Base-by-base conservation (phyloP, 1,140 invertebrate genomes). In the Coboldia fuscipes region DNA sequence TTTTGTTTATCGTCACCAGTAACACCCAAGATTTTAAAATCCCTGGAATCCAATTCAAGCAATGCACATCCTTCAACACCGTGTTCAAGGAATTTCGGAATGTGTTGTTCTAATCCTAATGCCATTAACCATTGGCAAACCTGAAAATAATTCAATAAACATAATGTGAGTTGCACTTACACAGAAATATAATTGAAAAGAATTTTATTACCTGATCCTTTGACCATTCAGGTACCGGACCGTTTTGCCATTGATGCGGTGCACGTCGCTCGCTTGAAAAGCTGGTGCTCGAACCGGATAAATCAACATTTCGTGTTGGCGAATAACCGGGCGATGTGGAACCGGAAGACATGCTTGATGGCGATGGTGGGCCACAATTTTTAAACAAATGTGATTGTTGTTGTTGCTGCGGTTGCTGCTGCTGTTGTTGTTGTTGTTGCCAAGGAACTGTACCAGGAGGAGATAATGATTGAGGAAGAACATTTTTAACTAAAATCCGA, bases 41-140 rank as follows among this genome's bases (percentile, higher is more conserved):
- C 83, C 14, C 79, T 69, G 1, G 83, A 83, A 45, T 88, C 85
- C 18, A 94, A 60, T 38, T 74, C 66, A 17, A 93, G 51, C 15
- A 96, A 60, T 30, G 76, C 71, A 16, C 68, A 62, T 8, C 90
- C 90, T 47, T 79, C 78, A 20, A 94, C 76, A 42, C 74, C 72
- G 43, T 79, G 71, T 39, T 86, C 77, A 30, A 75, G 67, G 54
- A 96, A 92, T 41, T 75, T 72, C 14, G 75, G 61, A 33, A 80
- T 75, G 51, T 88, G 79, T 30, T 81, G 70, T 43, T 90, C 83
- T 48, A 93, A 54, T 19, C 81, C 75, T 30, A 84, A 60, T 9
- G 67, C 68, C 39, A 77, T 63, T 28, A 93, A 60, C 85, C 86
- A 92, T 48, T 89, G 81, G 52, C 78, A 80, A 2, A 92, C 83